Evolutionary conservation across 1,140 invertebrate genomes (phyloP).

Genomic region (Megalonaias nervosa): DNA sequence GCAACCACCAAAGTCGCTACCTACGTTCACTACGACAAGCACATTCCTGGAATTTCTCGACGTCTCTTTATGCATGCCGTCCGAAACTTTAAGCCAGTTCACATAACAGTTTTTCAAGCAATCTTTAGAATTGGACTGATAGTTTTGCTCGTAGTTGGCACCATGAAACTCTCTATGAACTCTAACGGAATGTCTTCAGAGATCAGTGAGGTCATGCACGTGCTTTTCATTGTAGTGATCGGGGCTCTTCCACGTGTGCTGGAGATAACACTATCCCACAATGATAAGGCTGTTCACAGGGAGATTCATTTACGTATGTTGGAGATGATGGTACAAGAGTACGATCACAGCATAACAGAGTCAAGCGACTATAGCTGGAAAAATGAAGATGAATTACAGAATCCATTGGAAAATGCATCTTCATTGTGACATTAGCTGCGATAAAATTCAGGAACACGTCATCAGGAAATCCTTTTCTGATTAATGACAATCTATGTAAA

Average conservation of each 20-base stretch:
- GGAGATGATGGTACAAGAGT: no score
- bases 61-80: slow-evolving; percentile 11
- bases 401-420: no score
- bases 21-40: neutral
- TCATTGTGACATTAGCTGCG: no score
- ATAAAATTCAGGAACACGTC: no score
- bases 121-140: slow-evolving; percentile 19
- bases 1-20: neutral
- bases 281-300: slow-evolving; percentile 10
- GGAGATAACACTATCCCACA: slow-evolving; percentile 15
- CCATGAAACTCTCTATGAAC: slow-evolving; percentile 3
- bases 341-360: no score
- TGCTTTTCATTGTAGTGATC: slow-evolving; percentile 20
- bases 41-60: slow-evolving; percentile 15
- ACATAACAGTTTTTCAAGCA: slow-evolving; percentile 12
- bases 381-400: no score
- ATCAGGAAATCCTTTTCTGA: no score
- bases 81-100: slow-evolving; percentile 15
- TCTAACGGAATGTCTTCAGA: neutral
- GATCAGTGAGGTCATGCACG: slow-evolving; percentile 29
- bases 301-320: neutral
- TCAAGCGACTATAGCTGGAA: no score
- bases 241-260: slow-evolving; percentile 20
- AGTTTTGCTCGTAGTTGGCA: neutral
- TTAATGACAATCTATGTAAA: no score